These are phyloP conservation scores for Cecropterus lyciades DNA, from an alignment of 1,140 invertebrate species.

Conservation along the genomic window DNA sequence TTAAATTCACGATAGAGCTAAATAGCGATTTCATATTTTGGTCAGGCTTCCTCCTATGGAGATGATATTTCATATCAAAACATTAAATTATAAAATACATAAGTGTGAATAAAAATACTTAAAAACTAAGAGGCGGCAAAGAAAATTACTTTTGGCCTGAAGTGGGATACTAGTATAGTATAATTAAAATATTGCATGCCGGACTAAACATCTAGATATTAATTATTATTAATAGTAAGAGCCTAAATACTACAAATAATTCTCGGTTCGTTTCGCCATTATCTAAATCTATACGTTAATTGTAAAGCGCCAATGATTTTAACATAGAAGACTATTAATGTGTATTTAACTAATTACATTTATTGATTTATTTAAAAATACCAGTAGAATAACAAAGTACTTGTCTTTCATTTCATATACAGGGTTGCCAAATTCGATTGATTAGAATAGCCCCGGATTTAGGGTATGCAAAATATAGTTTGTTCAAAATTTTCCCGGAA, in stretches of 20 bases:
- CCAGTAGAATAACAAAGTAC: too few relatives aligned
- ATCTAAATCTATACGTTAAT: constrained; percentile 15
- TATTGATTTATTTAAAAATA: too few relatives aligned
- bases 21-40: constrained; percentile 26
- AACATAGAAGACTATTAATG: too few relatives aligned
- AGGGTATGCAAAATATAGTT: too few relatives aligned
- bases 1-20: constrained; percentile 10
- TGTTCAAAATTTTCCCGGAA: too few relatives aligned
- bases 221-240: constrained; percentile 38
- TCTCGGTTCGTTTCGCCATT: constrained; percentile 40
- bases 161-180: constrained; percentile 42
- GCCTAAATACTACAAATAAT: constrained; percentile 38
- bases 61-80: constrained; percentile 44
- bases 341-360: too few relatives aligned
- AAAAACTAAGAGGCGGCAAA: constrained; percentile 55
- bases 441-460: too few relatives aligned
- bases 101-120: constrained; percentile 35
- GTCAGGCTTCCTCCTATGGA: constrained; percentile 31
- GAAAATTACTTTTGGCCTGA: constrained; percentile 56
- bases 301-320: constrained; percentile 15
- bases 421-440: too few relatives aligned
- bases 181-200: constrained; percentile 49
- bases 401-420: too few relatives aligned
- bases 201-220: constrained; percentile 44
- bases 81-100: constrained; percentile 39